These are phyloP conservation scores for Drosophila leonis DNA, from an alignment of 2,888 invertebrate genomes.

Conservation along the genomic window DNA sequence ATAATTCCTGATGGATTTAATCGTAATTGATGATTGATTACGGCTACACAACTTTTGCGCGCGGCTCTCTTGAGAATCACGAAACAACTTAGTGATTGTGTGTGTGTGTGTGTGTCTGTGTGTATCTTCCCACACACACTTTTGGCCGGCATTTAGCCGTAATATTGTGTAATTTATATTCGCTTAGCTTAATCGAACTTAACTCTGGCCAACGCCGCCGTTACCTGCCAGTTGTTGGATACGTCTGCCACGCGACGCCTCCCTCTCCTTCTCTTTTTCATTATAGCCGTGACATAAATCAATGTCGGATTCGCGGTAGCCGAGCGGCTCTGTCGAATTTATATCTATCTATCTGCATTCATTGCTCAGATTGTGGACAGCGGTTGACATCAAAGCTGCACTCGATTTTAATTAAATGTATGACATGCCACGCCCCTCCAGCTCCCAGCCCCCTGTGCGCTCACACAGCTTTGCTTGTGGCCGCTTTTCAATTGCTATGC, in stretches of 20 bases:
- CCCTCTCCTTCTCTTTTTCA: slow-evolving; percentile 33
- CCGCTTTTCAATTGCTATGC: slow-evolving; percentile 73
- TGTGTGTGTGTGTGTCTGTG: not conserved
- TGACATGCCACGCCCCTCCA: slow-evolving; percentile 31
- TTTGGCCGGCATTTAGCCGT: slow-evolving; percentile 68
- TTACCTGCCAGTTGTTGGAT: slow-evolving; percentile 40
- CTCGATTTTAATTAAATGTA: slow-evolving; percentile 75
- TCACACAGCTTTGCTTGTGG: not conserved
- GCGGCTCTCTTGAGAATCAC: slow-evolving; percentile 20
- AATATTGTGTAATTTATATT: slow-evolving; percentile 83
- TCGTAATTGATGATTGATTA: slow-evolving; percentile 85
- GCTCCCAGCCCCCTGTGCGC: not conserved
- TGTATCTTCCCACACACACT: slow-evolving; percentile 32
- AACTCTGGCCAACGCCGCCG: slow-evolving; percentile 28
- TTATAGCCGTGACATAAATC: slow-evolving; percentile 65
- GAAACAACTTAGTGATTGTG: not conserved
- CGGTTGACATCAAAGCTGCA: slow-evolving; percentile 69
- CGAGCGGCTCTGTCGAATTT: slow-evolving; percentile 9
- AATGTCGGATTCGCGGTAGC: slow-evolving; percentile 55
- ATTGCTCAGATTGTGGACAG: slow-evolving; percentile 26
- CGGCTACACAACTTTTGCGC: slow-evolving; percentile 56
- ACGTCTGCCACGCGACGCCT: not conserved
- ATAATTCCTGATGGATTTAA: slow-evolving; percentile 84
- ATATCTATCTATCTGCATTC: slow-evolving; percentile 33
- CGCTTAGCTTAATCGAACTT: slow-evolving; percentile 73